Base-by-base conservation (phyloP, 1,140 invertebrate genomes). In the Pachypeltis micranthus region DNA sequence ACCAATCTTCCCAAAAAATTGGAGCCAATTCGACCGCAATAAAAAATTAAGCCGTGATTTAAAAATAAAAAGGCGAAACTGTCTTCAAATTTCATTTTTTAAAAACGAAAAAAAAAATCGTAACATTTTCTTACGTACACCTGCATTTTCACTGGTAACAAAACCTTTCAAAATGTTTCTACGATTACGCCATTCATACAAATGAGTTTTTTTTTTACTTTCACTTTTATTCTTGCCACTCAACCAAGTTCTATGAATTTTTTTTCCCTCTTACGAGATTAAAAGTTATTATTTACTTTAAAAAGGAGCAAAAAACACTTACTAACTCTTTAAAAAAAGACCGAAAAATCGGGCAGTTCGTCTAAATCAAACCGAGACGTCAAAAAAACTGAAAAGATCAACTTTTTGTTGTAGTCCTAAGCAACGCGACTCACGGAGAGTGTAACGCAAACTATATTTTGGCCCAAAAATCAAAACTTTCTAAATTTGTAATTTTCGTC, bases 141-240 rank as follows among this genome's bases (percentile, higher is more conserved):
- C 60, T 62, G 60, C 60, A 62, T 62, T 62, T 62, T n/a, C n/a
- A 44, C 34, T 60, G 60, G 60, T 51, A 62, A 62, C 60, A 62
- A 62, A 62, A 62, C 60, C 60, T 62, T 54, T 54, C 23, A 39
- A 39, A 39, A 39, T 39, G n/a, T n/a, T 39, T 7, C 31, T 39
- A 39, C 31, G 31, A 39, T 39, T 10, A 39, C 31, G 16, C 31
- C 31, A 39, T 39, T 39, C 31, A 59, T 60, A 39, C 39, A 39
- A 29, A 60, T 25, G 27, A 27, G 21, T 60, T 60, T 44, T 60
- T 51, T 51, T 61, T 62, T 62, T 39, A n/a, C 44, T 26, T 54
- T 44, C 47, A 54, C 16, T 54, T 59, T 54, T 47, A 27, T 28
- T 54, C 16, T 62, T n/a, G n/a, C n/a, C n/a, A n/a, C n/a, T n/a